phyloP scores from a whole-genome alignment of 2,888 invertebrate genomes.

The Temnothorax rugatulus region DNA sequence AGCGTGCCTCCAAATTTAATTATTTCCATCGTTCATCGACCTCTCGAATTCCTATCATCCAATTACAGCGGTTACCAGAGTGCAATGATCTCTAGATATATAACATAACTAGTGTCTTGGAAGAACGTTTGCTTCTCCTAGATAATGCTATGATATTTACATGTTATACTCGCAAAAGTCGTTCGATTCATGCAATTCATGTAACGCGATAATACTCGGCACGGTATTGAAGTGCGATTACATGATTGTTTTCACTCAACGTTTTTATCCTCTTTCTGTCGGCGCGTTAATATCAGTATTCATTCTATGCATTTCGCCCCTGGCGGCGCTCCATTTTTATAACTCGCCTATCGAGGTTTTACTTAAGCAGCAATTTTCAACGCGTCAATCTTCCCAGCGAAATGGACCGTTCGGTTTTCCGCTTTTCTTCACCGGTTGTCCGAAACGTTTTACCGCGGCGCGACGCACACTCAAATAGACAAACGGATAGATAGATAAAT shows the following conservation, averaged over 20 bases:
- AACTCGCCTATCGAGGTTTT: conserved; percentile 35
- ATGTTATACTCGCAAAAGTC: not conserved
- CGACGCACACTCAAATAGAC: conserved; percentile 24
- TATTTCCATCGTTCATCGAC: conserved; percentile 27
- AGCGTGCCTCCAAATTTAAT: not conserved
- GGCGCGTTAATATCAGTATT: conserved; percentile 21
- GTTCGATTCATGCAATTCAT: not conserved
- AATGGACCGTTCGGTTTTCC: conserved; percentile 29
- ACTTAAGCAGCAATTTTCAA: conserved; percentile 52
- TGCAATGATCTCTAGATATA: conserved; percentile 31
- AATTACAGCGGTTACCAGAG: conserved; percentile 30
- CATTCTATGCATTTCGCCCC: conserved; percentile 16
- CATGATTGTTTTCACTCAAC: conserved; percentile 21
- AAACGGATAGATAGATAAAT: conserved; percentile 35
- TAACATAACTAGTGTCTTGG: not conserved
- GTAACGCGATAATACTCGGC: not conserved
- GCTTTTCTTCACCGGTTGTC: conserved; percentile 1
- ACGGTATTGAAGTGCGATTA: not conserved
- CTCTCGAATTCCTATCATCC: conserved; percentile 6
- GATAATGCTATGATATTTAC: conserved; percentile 4
- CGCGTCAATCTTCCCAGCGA: conserved; percentile 51
- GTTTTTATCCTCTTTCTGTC: not conserved
- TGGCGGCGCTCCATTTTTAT: conserved; percentile 18
- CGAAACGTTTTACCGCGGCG: conserved; percentile 12
- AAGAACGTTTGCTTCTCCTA: not conserved